Evolutionary conservation across 2,888 invertebrate genomes (phyloP).

Genomic region (Plagodis pulveraria): DNA sequence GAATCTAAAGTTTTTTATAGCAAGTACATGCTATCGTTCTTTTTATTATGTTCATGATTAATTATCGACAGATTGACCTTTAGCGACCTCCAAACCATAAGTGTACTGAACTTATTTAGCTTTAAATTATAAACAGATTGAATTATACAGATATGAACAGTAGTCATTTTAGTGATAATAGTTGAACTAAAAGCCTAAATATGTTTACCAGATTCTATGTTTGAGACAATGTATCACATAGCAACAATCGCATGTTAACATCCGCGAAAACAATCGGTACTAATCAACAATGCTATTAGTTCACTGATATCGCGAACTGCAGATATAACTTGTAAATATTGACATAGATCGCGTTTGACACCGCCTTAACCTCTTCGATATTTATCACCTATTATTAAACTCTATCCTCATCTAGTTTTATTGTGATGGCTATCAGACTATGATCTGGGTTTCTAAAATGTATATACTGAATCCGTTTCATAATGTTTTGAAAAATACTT

Average conservation of each 20-base stretch:
- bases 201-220: constrained; percentile 4
- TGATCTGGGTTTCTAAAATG: constrained; percentile 2
- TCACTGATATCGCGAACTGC: constrained; percentile 45
- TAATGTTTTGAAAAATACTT: too few species aligned
- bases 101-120: too few species aligned
- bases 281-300: constrained; percentile 57
- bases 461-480: too few species aligned
- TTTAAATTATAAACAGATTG: too few species aligned
- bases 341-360: constrained; percentile 74
- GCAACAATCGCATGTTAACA: constrained; percentile 48
- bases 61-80: too few species aligned
- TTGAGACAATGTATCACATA: constrained; percentile 51
- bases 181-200: not conserved
- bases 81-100: too few species aligned
- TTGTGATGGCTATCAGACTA: constrained; percentile 30
- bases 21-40: too few species aligned
- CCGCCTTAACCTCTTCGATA: constrained; percentile 72
- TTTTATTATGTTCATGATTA: too few species aligned
- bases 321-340: constrained; percentile 70
- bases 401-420: constrained; percentile 50
- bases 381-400: constrained; percentile 70
- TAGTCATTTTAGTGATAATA: not conserved
- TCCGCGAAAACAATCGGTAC: constrained; percentile 58
- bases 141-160: too few species aligned
- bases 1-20: too few species aligned